Base-by-base conservation (phyloP, 2,888 invertebrate genomes). In the Drosophila barbarae region DNA sequence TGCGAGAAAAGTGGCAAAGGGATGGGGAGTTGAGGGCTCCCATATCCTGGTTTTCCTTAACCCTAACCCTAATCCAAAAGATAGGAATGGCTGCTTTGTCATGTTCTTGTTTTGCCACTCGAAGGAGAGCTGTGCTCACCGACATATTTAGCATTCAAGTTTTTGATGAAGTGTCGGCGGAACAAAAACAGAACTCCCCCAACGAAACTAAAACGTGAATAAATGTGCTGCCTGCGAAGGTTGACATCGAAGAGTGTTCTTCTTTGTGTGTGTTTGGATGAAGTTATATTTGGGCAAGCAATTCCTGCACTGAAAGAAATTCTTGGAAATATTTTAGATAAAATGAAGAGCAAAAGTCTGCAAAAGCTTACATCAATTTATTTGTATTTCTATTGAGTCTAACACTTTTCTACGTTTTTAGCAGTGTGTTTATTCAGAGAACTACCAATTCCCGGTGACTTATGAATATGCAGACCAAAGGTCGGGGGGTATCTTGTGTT, bases 121-220 rank as follows among this genome's bases (percentile, higher is more conserved):
- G 32, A 36, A 9, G 50, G 32, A 34, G 42, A 56, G 53, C 36
- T 60, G 38, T 61, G 50, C 61, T 68, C 39, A 63, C 54, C 72
- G 52, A 69, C 69, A 69, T 72, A 73, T 72, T 72, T 72, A 63
- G 63, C 66, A 74, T 74, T 74, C 72, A 72, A 74, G 69, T 69
- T 74, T 72, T 69, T 74, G 74, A 74, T 74, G 66, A 74, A 74
- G 74, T 71, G 51, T 56, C 42, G 51, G 50, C 50, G 49, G 64
- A 69, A 63, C 44, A 63, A 70, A 58, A 71, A 61, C 64, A 68
- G 60, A 58, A 49, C 36, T 65, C 44, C 36, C 36, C 28, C 23
- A 57, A 34, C 18, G 30, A 41, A 54, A 67, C 42, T 44, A 55
- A 58, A 64, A 61, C 47, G 47, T 34, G 49, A 55, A 53, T 52